phyloP scores from a whole-genome alignment of 2,113 vertebrate genomes.

The Microcebus ravelobensis region DNA sequence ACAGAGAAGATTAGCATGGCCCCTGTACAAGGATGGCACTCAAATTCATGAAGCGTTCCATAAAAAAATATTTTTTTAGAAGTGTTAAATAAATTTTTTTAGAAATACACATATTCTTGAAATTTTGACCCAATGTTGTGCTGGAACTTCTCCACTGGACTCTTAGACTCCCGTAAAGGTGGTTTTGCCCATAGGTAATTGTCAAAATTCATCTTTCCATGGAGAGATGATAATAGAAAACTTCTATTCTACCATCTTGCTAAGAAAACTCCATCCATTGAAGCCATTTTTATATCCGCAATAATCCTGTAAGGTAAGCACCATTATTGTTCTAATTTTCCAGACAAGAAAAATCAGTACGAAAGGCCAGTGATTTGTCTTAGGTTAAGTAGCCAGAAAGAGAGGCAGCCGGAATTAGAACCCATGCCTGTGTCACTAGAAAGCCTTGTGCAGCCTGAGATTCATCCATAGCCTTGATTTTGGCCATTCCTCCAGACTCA shows the following conservation, averaged over 20 bases:
- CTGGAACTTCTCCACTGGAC: not conserved
- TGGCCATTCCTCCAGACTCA: not conserved
- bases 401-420: not conserved
- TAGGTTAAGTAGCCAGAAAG: not conserved
- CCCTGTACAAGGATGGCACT: too few relatives aligned
- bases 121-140: not conserved
- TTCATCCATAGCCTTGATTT: not conserved
- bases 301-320: not conserved
- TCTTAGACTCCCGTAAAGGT: not conserved
- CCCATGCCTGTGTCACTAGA: fast-evolving
- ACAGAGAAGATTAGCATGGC: too few relatives aligned
- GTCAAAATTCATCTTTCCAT: not conserved
- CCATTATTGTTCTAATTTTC: not conserved
- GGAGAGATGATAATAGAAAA: not conserved
- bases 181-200: not conserved
- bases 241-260: not conserved
- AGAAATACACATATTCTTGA: not conserved
- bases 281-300: not conserved
- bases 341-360: not conserved
- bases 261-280: not conserved
- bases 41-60: too few relatives aligned
- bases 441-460: not conserved
- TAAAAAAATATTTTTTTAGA: too few relatives aligned
- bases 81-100: too few relatives aligned
- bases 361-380: not conserved